Evolutionary conservation across 2,797 vertebrate species (phyloP).

Genomic region (Pempheris klunzingeri): DNA sequence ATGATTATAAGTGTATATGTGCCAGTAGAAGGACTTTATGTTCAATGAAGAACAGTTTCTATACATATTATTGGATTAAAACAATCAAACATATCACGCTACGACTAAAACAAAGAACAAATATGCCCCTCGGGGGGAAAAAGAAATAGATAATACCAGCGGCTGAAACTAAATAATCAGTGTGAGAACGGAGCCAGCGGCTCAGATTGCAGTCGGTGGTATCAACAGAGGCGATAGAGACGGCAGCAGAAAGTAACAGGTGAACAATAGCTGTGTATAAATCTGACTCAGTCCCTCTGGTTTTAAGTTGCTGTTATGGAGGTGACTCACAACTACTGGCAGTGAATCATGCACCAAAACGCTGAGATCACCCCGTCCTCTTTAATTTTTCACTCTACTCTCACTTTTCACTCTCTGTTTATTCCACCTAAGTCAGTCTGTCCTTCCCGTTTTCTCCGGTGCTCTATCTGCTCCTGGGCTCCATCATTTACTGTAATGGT

Average conservation of each 20-base stretch:
- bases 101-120: neutral
- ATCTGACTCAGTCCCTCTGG: neutral
- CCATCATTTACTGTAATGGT: conserved; percentile 40
- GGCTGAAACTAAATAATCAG: neutral
- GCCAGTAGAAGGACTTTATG: neutral
- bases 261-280: neutral
- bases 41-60: neutral
- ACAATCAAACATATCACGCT: no score
- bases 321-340: conserved; percentile 65
- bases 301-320: conserved; percentile 39
- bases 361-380: conserved; percentile 53
- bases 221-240: neutral
- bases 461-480: neutral
- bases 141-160: neutral
- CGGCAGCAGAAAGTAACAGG: neutral
- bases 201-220: neutral
- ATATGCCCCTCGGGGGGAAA: neutral
- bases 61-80: neutral
- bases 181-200: neutral
- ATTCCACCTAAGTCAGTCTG: neutral
- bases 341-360: conserved; percentile 35
- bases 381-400: conserved; percentile 10
- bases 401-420: neutral
- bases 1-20: no score
- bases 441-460: conserved; percentile 19